Evolutionary conservation across 2,888 invertebrate species (phyloP), one percentile per base, ranked within the genome.

Genomic region (Sericinus montela): DNA sequence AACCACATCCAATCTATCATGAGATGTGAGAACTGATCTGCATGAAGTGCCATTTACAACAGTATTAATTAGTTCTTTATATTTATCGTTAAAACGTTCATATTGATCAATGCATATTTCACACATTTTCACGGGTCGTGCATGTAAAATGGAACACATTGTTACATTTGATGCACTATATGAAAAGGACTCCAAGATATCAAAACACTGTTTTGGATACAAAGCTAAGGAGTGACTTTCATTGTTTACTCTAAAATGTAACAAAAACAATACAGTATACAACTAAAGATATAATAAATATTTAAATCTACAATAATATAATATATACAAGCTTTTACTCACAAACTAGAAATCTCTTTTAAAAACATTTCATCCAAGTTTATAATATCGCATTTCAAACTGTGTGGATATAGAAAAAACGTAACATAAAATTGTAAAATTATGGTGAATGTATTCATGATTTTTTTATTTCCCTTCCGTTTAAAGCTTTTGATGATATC

Each of bases 1-100:
- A 15, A 93, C 82, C 41, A 91, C 90, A 80, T 93, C 90, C 47
- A 93, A 70, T 59, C 92, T 82, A 65, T 93, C 93, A 45, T 91
- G 78, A 57, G 92, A 91, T 52, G 91, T 79, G 56, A 90, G 91
- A 51, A 90, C 65, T 49, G 90, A 88, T 58, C 89, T 86, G 69
- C 93, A 93, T 23, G 90, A 75, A 25, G 88, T 91, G n/a, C 81
- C 87, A 69, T 90, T 89, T 11, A 86, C 78, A 58, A 60, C 59
- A 16, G 69, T 74, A 45, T 70, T 72, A 35, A 84, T 59, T 63
- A 92, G 80, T 49, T 90, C 85, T 52, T 87, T 56, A 65, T 92
- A 92, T 59, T 84, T 89, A 19, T 77, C 62, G 48, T 74, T 57
- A 42, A 92, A 90, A 54, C 72, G 65, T 13, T 90, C 68, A 75